Conservation (phyloP, 2,888 invertebrate genomes). For the Leptinotarsa tumamoca region DNA sequence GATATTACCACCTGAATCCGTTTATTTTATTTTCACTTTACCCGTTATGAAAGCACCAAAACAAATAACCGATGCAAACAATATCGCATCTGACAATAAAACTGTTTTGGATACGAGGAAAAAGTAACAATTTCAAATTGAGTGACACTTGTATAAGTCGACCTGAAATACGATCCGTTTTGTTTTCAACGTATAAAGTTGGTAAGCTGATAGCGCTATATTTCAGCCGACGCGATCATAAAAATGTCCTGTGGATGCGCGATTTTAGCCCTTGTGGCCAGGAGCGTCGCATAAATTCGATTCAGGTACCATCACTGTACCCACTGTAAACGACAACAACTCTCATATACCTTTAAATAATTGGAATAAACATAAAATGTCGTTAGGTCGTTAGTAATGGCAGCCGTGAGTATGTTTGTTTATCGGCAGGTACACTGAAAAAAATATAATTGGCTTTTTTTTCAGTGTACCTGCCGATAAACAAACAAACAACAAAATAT, state of each 20-base stretch:
- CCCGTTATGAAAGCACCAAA: not conserved
- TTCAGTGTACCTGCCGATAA: no score
- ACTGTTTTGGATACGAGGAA: constrained; percentile 47
- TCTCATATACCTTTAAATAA: constrained; percentile 52
- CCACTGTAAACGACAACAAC: constrained; percentile 36
- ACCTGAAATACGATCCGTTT: constrained; percentile 66
- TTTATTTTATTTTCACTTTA: not conserved
- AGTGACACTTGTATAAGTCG: constrained; percentile 64
- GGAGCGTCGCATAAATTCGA: constrained; percentile 58
- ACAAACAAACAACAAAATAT: no score
- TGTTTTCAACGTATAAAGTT: constrained; percentile 66
- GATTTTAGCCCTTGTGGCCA: constrained; percentile 60
- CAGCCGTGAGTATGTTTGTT: constrained; percentile 42
- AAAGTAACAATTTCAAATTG: constrained; percentile 62
- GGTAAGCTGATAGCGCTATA: constrained; percentile 68
- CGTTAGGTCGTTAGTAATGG: constrained; percentile 40
- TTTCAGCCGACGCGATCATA: constrained; percentile 66
- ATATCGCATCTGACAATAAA: constrained; percentile 37
- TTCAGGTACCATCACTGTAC: constrained; percentile 48
- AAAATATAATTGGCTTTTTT: no score
- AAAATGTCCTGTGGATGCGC: constrained; percentile 64
- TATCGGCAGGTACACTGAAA: constrained; percentile 1
- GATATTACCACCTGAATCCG: no score
- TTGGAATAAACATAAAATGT: constrained; percentile 51
- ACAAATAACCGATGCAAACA: not conserved